A percentile compares a stretch with the other conserved stretches of the same genome.
Conservation (phyloP, 1,140 invertebrate species). For the Zaprionus davidi region DNA sequence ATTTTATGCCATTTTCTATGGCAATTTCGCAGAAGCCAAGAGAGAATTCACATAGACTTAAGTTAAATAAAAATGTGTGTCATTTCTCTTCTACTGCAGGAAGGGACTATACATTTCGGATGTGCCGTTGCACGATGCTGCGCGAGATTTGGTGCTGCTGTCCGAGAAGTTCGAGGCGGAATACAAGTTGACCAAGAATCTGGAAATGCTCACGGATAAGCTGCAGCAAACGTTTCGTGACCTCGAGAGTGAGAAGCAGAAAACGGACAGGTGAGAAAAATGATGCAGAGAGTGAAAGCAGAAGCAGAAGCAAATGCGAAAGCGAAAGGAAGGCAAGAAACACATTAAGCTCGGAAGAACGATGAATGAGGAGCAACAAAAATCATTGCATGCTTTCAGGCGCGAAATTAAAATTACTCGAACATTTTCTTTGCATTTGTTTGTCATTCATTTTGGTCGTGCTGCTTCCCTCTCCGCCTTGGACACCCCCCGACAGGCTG, state of each 20-base stretch:
- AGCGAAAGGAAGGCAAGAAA: conserved; percentile 37
- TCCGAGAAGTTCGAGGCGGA: conserved; percentile 99
- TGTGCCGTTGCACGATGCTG: conserved; percentile 98
- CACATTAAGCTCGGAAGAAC: conserved; percentile 49
- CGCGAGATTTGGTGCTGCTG: conserved; percentile 97
- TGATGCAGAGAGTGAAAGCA: conserved; percentile 16
- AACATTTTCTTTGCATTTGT: conserved; percentile 59
- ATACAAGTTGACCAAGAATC: conserved; percentile 97
- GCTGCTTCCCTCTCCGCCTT: conserved; percentile 8
- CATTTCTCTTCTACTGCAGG: conserved; percentile 84
- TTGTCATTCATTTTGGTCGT: conserved; percentile 13
- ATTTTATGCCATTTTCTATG: conserved; percentile 11
- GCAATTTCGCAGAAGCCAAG: conserved; percentile 21
- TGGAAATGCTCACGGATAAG: conserved; percentile 98
- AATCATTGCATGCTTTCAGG: conserved; percentile 69
- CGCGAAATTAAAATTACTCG: conserved; percentile 79
- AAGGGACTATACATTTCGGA: conserved; percentile 96
- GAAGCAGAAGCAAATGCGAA: conserved; percentile 20
- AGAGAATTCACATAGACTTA: conserved; percentile 59
- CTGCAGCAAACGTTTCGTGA: conserved; percentile 97
- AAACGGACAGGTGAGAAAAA: conserved; percentile 94
- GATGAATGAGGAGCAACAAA: conserved; percentile 14
- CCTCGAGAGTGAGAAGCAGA: conserved; percentile 97
- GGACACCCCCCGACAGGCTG: conserved; percentile 86
- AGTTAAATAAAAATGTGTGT: conserved; percentile 69